These are phyloP conservation scores for Apostichopus japonicus DNA, from an alignment of 35 echinoderm and acorn worm species.

Conservation along the genomic window DNA sequence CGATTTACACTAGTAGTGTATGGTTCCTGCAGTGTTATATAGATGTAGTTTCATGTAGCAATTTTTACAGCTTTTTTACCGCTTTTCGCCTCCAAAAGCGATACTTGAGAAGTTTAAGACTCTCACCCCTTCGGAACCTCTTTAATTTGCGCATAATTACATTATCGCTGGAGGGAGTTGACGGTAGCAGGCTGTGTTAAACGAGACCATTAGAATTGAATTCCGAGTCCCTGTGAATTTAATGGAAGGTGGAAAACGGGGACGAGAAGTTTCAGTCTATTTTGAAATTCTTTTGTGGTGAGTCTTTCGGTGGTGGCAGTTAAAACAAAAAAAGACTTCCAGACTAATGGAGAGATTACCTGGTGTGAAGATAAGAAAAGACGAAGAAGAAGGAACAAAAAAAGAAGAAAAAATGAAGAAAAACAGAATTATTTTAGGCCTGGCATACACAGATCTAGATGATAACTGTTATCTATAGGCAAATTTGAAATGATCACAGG, in stretches of 20 bases:
- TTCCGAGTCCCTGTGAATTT: background rate
- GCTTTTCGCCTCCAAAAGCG: background rate
- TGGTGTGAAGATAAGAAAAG: background rate
- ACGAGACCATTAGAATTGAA: constrained; percentile 1
- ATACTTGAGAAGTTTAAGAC: background rate
- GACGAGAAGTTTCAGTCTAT: background rate
- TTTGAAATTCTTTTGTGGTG: background rate
- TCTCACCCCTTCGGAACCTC: background rate
- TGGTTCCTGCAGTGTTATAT: no score
- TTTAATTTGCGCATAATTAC: background rate
- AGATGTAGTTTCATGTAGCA: no score
- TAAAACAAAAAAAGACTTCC: background rate
- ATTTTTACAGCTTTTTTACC: no score
- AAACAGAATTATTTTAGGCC: no score
- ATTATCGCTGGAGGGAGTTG: background rate
- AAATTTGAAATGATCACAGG: no score
- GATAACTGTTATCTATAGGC: no score
- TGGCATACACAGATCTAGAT: no score
- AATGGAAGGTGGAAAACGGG: background rate
- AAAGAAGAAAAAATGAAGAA: background rate
- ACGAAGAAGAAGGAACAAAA: background rate
- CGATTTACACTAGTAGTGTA: no score
- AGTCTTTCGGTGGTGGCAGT: background rate
- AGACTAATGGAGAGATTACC: background rate
- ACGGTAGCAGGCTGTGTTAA: background rate